Evolutionary conservation across 2,113 vertebrate species (phyloP).

Genomic region (Solenodon paradoxus): DNA sequence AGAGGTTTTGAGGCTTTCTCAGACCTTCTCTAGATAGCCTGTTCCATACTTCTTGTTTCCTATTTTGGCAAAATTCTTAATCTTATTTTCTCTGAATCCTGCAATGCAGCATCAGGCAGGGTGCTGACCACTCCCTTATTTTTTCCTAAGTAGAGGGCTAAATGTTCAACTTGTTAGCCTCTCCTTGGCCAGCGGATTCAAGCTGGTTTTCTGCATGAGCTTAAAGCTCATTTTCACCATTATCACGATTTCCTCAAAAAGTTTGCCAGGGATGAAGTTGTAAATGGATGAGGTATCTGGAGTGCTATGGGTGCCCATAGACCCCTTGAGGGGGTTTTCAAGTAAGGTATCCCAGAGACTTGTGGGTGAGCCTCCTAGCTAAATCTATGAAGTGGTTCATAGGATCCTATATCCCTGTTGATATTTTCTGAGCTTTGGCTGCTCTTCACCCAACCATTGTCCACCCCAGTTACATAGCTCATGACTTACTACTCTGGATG

Average conservation of each 20-base stretch:
- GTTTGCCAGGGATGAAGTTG: neutral
- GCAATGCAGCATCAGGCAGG: neutral
- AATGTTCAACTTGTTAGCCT: neutral
- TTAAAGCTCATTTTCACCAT: neutral
- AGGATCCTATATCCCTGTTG: neutral
- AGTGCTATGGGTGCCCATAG: neutral
- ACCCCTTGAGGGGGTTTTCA: neutral
- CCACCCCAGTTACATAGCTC: neutral
- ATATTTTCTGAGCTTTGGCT: neutral
- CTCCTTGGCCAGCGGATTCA: neutral
- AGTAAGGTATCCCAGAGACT: neutral
- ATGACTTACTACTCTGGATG: neutral
- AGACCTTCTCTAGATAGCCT: neutral
- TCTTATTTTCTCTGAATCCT: neutral
- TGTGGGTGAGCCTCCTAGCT: neutral
- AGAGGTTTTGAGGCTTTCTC: neutral
- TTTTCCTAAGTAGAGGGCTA: neutral
- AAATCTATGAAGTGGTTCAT: neutral
- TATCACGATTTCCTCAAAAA: too few relatives aligned
- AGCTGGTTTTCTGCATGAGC: neutral
- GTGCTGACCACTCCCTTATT: neutral
- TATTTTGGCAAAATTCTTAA: neutral
- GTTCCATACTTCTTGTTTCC: neutral
- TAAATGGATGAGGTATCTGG: neutral
- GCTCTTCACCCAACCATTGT: neutral